Evolutionary conservation across 1,140 invertebrate genomes (phyloP), one percentile per base, ranked within the genome.

Genomic region (Caenorhabditis latens): DNA sequence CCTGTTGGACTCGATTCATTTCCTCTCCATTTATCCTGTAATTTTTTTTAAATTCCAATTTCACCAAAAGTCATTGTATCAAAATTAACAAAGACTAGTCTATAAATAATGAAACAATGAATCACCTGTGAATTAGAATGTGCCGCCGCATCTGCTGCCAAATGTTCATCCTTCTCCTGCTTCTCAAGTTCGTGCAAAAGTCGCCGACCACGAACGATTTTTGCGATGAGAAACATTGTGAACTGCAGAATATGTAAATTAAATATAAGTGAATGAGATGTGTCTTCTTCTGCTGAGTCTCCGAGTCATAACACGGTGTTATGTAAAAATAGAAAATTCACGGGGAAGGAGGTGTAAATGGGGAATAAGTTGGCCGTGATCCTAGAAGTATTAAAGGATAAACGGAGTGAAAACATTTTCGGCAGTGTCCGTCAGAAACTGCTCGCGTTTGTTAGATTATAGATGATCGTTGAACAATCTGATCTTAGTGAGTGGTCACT

Each of bases 151-250:
- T 50, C 50, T 8, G 86, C 88, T 21, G 86, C 87, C 43, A 87
- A 88, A 48, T 79, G 88, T 53, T 88, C 82, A 67, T 88, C 79
- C 46, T 85, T 86, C 24, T 89, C 88, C 58, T 89, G 84, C 40
- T 89, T 88, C 82, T 89, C 89, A 11, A 89, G 65, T 57, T 89
- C 89, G 43, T 89, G 89, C n/a, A 89, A 53, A 53, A 89, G 88
- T 0, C 89, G 88, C 21, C 89, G 89, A 8, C 89, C 89, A 43
- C 89, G 84, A 61, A 89, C 89, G 32, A 89, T 89, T 71, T 89
- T 89, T 50, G 88, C 84, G 21, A 89, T 89, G 19, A 89, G 89
- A 71, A 89, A 89, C 89, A 89, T 89, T 32, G 40, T 24, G 61
- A 63, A 63, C 61, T 63, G 21, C 83, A 85, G 40, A 67, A 82